Base-by-base conservation (phyloP, 2,888 invertebrate species). In the Morpho helenor region DNA sequence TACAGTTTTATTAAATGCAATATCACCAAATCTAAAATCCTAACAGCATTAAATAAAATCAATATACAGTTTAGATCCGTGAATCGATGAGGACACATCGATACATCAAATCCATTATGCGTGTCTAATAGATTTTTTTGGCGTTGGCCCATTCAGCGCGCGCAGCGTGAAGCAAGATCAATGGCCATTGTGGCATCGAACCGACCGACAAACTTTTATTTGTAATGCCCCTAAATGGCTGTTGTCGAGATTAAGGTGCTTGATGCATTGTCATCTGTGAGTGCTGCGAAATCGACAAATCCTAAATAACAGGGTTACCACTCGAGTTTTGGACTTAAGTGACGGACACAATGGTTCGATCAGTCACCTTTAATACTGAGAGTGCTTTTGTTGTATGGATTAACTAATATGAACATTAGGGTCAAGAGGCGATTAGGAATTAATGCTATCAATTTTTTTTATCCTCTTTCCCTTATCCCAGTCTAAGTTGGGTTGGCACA, bases 111-210 rank as follows among this genome's bases (percentile, higher is more conserved):
- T 67, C 83, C 78, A 84, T 87, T 87, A 87, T 85, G 84, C 84
- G 86, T 82, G 80, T 79, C 87, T 89, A 88, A 89, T 90, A 89
- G 82, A 80, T 90, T 87, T 90, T 88, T 89, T 88, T 78, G 77
- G 74, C 80, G 76, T 65, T 78, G 69, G 80, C 76, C 86, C 90
- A 90, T 90, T 90, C 87, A 88, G 78, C 69, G 74, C 72, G 72
- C 87, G 56, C 89, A 87, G 89, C 89, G 81, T 87, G 90, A 79
- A 75, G 80, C 75, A 83, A 77, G 81, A 80, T 88, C 82, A 89
- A 87, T 88, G 83, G 83, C 80, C 66, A 88, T 88, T 90, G 86
- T 88, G 79, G 77, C 76, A 72, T 69, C 75, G 79, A 74, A 71
- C 69, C 80, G 73, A 70, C 75, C 75, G 82, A 75, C 84, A 80